Percentiles rank a stretch among this genome's conserved stretches.
Evolutionary conservation across 2,888 invertebrate genomes (phyloP).

Genomic region (Heliconius cydno): DNA sequence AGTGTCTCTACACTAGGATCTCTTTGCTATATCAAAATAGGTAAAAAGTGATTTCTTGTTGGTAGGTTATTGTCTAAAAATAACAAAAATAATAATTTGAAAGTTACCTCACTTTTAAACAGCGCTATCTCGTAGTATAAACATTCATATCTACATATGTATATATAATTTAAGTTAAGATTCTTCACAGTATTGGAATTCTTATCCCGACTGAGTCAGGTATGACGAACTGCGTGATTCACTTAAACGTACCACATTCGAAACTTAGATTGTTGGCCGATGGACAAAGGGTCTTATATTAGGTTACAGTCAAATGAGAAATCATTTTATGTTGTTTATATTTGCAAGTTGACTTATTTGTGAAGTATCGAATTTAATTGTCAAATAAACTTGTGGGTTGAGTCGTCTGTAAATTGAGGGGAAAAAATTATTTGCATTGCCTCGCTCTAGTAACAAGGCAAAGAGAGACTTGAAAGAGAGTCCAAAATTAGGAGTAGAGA

Average conservation of each 20-base stretch:
- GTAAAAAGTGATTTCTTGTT: no score
- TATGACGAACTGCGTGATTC: slow-evolving; percentile 39
- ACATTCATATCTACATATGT: background rate
- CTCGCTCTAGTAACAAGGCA: no score
- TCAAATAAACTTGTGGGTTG: no score
- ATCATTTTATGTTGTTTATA: background rate
- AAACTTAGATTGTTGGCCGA: slow-evolving; percentile 30
- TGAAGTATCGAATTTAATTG: background rate
- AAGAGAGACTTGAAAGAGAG: no score
- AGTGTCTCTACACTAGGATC: no score
- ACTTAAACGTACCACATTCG: slow-evolving; percentile 34
- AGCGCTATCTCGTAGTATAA: background rate
- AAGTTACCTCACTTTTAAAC: background rate
- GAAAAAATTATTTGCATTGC: no score
- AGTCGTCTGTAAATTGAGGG: no score
- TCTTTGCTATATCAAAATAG: no score
- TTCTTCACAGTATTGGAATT: slow-evolving; percentile 6
- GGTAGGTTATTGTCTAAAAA: no score
- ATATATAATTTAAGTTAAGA: slow-evolving; percentile 7
- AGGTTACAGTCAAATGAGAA: slow-evolving; percentile 6
- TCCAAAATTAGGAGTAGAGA: background rate
- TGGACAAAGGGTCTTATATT: slow-evolving; percentile 38
- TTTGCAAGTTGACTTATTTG: background rate
- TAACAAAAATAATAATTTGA: background rate
- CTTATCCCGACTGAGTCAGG: slow-evolving; percentile 33